Base-by-base conservation (phyloP, 2,888 invertebrate genomes). In the Itoplectis maculator region DNA sequence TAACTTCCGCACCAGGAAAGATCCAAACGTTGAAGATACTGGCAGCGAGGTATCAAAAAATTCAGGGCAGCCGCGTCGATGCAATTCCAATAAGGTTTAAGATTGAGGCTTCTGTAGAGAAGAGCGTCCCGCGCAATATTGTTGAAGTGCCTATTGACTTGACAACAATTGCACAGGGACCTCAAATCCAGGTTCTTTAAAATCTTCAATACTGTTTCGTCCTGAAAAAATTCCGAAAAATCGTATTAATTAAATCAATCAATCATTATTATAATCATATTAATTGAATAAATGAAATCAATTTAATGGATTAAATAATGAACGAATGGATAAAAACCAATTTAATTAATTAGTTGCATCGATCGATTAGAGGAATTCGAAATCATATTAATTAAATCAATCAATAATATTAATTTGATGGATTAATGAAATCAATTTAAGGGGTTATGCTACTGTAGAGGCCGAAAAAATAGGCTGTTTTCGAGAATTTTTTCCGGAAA, bases 1-100 rank as follows among this genome's bases (percentile, higher is more conserved):
- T 95, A 94, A 86, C 95, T 95, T n/a, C 97, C 97, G 90, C 98
- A 98, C 98, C 98, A 98, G 0, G 98, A 97, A 3, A 98, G 93
- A 92, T 98, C 97, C 42, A 98, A 92, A 91, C 96, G 96, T 89
- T 96, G 96, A 65, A 98, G 93, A 89, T 95, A 95, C 85, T 94
- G 95, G 89, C 96, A 96, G 77, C 96, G 94, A 82, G 92, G 90
- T 0, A 94, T 93, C 83, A 96, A 93, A 65, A 93, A 94, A 70
- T 94, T 93, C 42, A 96, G 89, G 13, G 95, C 94, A 90, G 94
- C 93, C n/a, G 95, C 94, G 85, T 95, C 94, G 7, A 96, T 94
- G 89, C 95, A 94, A 90, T 96, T 94, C 97, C 97, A 97, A 90
- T 97, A 97, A 0, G 96, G 96, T 93, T 97, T 96, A 7, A 98